These are phyloP conservation scores for Melanotaenia boesemani DNA, from an alignment of 2,797 vertebrate genomes.

Conservation along the genomic window DNA sequence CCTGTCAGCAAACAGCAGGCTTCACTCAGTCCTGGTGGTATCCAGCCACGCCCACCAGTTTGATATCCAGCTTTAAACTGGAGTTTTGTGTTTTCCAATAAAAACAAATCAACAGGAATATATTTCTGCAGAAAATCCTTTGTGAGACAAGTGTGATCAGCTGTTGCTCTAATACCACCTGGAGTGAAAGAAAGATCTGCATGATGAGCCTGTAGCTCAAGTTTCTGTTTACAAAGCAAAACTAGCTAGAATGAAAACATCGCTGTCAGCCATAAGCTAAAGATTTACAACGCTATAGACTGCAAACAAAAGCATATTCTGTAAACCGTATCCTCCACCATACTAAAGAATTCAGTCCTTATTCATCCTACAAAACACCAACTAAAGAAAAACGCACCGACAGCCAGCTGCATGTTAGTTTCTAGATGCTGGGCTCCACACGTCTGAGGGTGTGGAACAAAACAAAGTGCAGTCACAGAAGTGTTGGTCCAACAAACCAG, in stretches of 20 bases:
- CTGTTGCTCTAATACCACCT: no score
- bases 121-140: no score
- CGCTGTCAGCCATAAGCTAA: constrained; percentile 37
- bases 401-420: constrained; percentile 56
- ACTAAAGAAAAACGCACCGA: constrained; percentile 45
- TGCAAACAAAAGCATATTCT: constrained; percentile 51
- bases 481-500: constrained; percentile 78
- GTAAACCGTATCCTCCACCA: constrained; percentile 61
- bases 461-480: constrained; percentile 74
- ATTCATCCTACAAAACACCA: constrained; percentile 54
- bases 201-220: constrained; percentile 63
- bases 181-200: constrained; percentile 42
- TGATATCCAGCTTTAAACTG: no score
- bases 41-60: no score
- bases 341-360: constrained; percentile 47
- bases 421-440: constrained; percentile 61
- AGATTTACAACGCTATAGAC: constrained; percentile 54
- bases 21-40: no score
- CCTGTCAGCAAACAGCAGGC: no score
- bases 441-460: constrained; percentile 51
- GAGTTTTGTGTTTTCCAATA: no score
- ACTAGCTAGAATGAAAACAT: constrained; percentile 20
- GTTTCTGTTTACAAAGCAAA: constrained; percentile 39
- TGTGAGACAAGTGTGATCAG: no score
- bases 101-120: no score